These are phyloP conservation scores for Leptinotarsa peninsularis DNA, from an alignment of 2,888 invertebrate genomes.

Conservation along the genomic window DNA sequence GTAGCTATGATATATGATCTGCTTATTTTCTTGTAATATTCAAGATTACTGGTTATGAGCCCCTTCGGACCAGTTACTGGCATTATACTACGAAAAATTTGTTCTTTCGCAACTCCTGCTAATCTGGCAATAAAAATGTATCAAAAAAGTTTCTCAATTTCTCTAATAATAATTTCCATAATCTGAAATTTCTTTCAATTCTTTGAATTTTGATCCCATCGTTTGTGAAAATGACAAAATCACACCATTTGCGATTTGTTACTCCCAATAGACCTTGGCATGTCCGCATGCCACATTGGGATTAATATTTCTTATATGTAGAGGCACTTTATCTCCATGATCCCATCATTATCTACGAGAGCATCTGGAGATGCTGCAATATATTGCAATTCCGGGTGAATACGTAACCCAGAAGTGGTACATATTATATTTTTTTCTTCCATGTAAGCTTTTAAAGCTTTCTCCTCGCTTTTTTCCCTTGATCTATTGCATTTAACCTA, in stretches of 20 bases:
- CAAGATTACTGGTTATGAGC: too few relatives aligned
- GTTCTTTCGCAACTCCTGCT: neutral
- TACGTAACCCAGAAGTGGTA: constrained; percentile 45
- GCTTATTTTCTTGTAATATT: too few relatives aligned
- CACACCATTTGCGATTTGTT: neutral
- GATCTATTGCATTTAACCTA: neutral
- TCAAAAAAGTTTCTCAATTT: neutral
- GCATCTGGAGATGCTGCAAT: constrained; percentile 51
- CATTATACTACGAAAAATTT: neutral
- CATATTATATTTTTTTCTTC: neutral
- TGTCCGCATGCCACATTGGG: constrained; percentile 41
- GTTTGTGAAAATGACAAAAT: neutral
- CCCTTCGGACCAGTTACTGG: too few relatives aligned
- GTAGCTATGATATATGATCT: too few relatives aligned
- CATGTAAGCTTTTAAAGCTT: neutral
- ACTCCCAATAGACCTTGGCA: neutral
- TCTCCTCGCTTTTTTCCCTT: neutral
- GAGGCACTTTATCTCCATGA: constrained; percentile 52
- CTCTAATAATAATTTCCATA: neutral
- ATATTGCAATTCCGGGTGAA: constrained; percentile 46
- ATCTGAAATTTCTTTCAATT: neutral
- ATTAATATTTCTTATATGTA: constrained; percentile 44
- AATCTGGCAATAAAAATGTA: neutral
- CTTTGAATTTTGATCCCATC: neutral
- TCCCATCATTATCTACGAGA: constrained; percentile 41